Conservation (phyloP, 2,113 vertebrate species). For the human region GRCh38 chr4:68997001-68997500, state of each 20-base stretch:
- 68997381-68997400: slow-evolving; percentile 93
- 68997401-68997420: slow-evolving; percentile 93
- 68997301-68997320: slow-evolving; percentile 93
- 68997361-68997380: slow-evolving; percentile 92
- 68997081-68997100: slow-evolving; percentile 84
- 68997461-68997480: slow-evolving; percentile 99
- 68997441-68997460: slow-evolving; percentile 92
- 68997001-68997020: slow-evolving; percentile 99
- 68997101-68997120: slow-evolving; percentile 99
- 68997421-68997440: slow-evolving; percentile 93
- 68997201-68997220: slow-evolving; percentile 99
- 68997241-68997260: slow-evolving; percentile 99
- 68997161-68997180: slow-evolving; percentile 99
- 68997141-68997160: slow-evolving; percentile 99
- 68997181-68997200: slow-evolving; percentile 99
- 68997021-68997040: slow-evolving; percentile 99
- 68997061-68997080: slow-evolving; percentile 97
- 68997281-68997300: slow-evolving; percentile 93
- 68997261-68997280: slow-evolving; percentile 97
- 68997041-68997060: slow-evolving; percentile 99
- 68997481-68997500: slow-evolving; percentile 98
- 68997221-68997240: slow-evolving; percentile 98
- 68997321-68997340: slow-evolving; percentile 93
- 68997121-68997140: slow-evolving; percentile 99
- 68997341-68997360: slow-evolving; percentile 95